A percentile compares a stretch with the other conserved stretches of the same genome.
These are phyloP conservation scores for Illadopsis cleaveri DNA, from an alignment of 2,113 vertebrate genomes.

Conservation along the genomic window DNA sequence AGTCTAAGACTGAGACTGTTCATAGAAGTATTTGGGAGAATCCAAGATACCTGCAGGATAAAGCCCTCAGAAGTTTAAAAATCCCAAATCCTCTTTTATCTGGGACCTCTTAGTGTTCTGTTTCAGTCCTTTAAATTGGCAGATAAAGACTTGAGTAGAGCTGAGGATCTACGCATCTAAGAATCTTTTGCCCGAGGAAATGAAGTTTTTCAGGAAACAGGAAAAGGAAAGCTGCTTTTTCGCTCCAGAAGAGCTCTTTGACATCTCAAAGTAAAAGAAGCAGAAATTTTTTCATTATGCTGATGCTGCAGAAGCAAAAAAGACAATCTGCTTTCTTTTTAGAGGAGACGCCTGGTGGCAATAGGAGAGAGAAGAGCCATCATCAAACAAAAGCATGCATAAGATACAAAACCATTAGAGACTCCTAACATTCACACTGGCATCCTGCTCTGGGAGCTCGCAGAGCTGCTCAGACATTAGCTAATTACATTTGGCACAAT, in stretches of 20 bases:
- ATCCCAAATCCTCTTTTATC: not conserved
- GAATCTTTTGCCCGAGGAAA: not conserved
- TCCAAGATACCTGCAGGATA: not conserved
- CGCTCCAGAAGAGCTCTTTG: not conserved
- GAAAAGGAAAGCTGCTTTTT: not conserved
- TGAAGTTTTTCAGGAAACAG: not conserved
- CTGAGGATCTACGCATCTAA: not conserved
- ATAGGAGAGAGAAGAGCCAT: not conserved
- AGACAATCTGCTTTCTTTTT: not conserved
- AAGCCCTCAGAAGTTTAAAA: not conserved
- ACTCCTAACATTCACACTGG: not conserved
- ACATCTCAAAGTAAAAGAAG: not conserved
- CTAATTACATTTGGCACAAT: constrained; percentile 1
- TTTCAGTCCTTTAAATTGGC: not conserved
- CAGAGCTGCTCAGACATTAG: constrained; percentile 12
- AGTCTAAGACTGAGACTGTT: not conserved
- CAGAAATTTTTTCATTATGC: not conserved
- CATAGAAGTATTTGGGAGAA: not conserved
- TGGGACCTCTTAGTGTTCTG: not conserved
- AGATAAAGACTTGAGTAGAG: not conserved
- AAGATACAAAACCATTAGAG: not conserved
- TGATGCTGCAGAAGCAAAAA: not conserved
- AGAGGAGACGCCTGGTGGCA: not conserved
- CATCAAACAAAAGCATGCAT: not conserved
- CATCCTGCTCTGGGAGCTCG: not conserved